Conservation (phyloP, 2,888 invertebrate genomes). For the Parthenolecanium corni region DNA sequence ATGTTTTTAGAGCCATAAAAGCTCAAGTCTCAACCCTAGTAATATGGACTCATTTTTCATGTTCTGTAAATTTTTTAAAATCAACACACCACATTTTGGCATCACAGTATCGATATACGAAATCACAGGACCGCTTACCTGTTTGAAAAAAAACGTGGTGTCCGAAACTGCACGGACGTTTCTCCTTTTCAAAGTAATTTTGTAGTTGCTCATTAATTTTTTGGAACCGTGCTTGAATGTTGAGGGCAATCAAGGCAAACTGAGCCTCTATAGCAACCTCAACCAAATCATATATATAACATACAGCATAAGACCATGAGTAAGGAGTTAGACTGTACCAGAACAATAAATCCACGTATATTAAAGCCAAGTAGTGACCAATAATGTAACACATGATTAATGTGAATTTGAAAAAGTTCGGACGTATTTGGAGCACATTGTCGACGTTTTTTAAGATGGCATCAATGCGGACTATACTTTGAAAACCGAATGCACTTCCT, state of each 20-base stretch:
- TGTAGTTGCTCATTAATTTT: constrained; percentile 15
- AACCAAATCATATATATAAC: constrained; percentile 25
- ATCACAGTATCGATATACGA: no score
- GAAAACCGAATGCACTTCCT: constrained; percentile 12
- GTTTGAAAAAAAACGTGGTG: no score
- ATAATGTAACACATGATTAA: constrained; percentile 12
- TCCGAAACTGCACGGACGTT: no score
- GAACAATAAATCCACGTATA: constrained; percentile 17
- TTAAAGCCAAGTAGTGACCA: constrained; percentile 14
- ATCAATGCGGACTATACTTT: background rate
- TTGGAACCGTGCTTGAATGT: constrained; percentile 20
- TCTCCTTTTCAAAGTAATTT: no score
- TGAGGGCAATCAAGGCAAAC: constrained; percentile 29
- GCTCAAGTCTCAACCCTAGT: no score
- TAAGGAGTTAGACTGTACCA: constrained; percentile 26
- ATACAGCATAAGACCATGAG: constrained; percentile 27
- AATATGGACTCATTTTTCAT: no score
- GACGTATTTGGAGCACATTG: background rate
- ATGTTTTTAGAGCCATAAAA: no score
- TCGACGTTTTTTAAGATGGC: background rate
- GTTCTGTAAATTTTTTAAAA: no score
- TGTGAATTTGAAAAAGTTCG: constrained; percentile 1
- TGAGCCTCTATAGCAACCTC: constrained; percentile 27
- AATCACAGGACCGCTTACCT: no score
- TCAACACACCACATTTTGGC: no score